A percentile compares a stretch with the other conserved stretches of the same genome.
Evolutionary conservation across 2,888 invertebrate genomes (phyloP).

Genomic region (Luperina testacea): DNA sequence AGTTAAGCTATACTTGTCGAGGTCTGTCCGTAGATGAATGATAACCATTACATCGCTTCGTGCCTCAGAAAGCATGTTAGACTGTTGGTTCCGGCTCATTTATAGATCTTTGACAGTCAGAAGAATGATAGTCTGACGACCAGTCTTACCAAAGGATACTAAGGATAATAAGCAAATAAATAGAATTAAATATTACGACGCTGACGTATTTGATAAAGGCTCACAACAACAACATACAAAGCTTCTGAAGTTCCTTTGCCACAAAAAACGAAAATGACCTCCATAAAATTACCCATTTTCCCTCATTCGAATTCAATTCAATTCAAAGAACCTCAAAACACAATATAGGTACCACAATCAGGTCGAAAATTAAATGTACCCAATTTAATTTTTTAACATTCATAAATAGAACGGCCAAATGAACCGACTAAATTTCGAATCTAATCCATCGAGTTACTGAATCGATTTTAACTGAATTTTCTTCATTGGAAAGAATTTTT

Average conservation of each 20-base stretch:
- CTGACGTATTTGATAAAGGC: not conserved
- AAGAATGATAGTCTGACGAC: too few species aligned
- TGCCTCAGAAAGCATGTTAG: too few species aligned
- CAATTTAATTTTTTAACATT: constrained; percentile 52
- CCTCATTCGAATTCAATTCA: constrained; percentile 13
- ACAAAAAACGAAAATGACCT: constrained; percentile 9
- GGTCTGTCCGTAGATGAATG: too few species aligned
- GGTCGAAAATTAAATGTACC: constrained; percentile 17
- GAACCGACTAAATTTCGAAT: constrained; percentile 45
- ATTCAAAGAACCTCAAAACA: constrained; percentile 26
- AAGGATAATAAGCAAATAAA: not conserved
- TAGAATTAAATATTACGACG: not conserved
- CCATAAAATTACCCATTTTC: constrained; percentile 34
- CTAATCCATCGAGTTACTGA: constrained; percentile 49
- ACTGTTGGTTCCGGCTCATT: too few species aligned
- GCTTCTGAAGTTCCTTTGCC: not conserved
- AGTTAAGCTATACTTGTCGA: too few species aligned
- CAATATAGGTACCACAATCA: constrained; percentile 5
- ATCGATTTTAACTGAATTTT: constrained; percentile 59
- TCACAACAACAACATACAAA: not conserved
- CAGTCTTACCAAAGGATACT: too few species aligned
- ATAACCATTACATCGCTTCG: too few species aligned
- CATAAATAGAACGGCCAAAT: constrained; percentile 44
- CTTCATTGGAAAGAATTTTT: constrained; percentile 37
- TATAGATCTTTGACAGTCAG: too few species aligned